A percentile compares a stretch with the other conserved stretches of the same genome.
phyloP scores from a whole-genome alignment of 2,113 vertebrate genomes.

The Pavo muticus region DNA sequence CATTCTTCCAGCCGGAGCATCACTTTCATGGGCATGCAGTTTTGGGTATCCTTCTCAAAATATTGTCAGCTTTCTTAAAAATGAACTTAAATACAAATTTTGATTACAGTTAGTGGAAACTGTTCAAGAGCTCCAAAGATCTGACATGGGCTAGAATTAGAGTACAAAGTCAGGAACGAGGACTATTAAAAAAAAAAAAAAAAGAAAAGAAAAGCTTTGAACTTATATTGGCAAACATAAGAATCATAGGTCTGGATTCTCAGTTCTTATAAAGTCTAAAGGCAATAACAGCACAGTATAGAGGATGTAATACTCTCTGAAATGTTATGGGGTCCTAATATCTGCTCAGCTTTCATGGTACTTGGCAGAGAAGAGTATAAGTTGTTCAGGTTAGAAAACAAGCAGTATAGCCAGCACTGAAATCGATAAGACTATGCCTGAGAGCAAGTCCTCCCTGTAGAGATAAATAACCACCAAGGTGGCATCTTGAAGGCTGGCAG shows the following conservation, averaged over 20 bases:
- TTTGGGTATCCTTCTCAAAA: background rate
- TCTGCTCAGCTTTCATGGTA: background rate
- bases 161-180: background rate
- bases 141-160: background rate
- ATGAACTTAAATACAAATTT: background rate
- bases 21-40: background rate
- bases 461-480: background rate
- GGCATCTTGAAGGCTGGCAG: background rate
- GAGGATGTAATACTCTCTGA: background rate
- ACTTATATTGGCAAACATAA: background rate
- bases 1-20: background rate
- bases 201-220: background rate
- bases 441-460: background rate
- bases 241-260: background rate
- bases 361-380: background rate
- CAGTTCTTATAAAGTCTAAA: background rate
- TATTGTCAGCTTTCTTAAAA: background rate
- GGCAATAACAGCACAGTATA: background rate
- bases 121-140: background rate
- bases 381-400: conserved; percentile 42
- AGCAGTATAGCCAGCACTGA: background rate
- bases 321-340: background rate
- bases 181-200: background rate
- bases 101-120: background rate
- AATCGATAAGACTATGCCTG: conserved; percentile 22